Percentiles rank a stretch among this genome's conserved stretches.
Evolutionary conservation across 1,140 invertebrate genomes (phyloP).

Genomic region (Drosophila nebulosa): DNA sequence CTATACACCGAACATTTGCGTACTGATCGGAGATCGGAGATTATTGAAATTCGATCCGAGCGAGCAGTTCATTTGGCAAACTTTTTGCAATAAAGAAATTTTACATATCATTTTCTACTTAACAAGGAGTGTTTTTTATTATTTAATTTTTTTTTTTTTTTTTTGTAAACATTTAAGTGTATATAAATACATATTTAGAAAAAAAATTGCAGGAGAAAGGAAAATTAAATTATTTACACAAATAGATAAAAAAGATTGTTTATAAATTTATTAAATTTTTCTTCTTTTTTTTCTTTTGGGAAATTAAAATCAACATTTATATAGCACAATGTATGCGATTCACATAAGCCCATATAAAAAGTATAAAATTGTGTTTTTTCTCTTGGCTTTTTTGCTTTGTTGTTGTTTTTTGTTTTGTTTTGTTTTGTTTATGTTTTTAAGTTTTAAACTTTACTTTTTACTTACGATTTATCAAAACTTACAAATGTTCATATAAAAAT

Average conservation of each 20-base stretch:
- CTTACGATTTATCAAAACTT: constrained; percentile 65
- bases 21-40: too few species aligned
- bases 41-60: background rate
- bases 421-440: constrained; percentile 31
- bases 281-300: constrained; percentile 4
- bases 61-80: constrained; percentile 17
- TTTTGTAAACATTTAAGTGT: background rate
- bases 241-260: constrained; percentile 57
- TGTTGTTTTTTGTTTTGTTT: constrained; percentile 6
- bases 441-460: constrained; percentile 19
- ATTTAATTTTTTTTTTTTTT: constrained; percentile 7
- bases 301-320: constrained; percentile 68
- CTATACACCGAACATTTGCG: too few species aligned
- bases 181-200: constrained; percentile 5
- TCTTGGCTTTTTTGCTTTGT: too few species aligned
- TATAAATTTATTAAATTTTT: constrained; percentile 19
- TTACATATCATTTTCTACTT: constrained; percentile 31
- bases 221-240: constrained; percentile 22
- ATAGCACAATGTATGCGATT: constrained; percentile 49
- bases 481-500: constrained; percentile 76
- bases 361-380: constrained; percentile 65
- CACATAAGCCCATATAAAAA: constrained; percentile 74
- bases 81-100: constrained; percentile 14
- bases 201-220: constrained; percentile 5
- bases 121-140: constrained; percentile 17